Evolutionary conservation across 2,888 invertebrate species (phyloP), one percentile per base, ranked within the genome.

Genomic region (Herminia tarsipennalis): DNA sequence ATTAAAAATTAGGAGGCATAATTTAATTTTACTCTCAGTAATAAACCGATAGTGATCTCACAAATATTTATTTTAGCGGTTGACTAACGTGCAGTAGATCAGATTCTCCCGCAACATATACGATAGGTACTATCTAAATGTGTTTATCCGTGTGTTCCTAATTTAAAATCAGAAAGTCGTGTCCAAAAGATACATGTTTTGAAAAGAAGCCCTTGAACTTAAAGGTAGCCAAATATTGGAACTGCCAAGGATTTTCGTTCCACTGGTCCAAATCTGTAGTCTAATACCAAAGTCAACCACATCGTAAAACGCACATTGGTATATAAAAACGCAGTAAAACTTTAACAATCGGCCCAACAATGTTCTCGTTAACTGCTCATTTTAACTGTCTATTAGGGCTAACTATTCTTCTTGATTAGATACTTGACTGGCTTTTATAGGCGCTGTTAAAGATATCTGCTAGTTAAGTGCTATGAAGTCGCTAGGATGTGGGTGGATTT

Each of bases 271-370:
- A 12, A 18, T 9, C 17, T 14, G 13, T 18, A 13, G 10, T 25
- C 25, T 32, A 18, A 25, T 30, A n/a, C 16, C 30, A 32, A 32
- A 27, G 21, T 28, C 20, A 28, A 34, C 52, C 52, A 49, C 46
- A 39, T 55, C 64, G 56, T 70, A 66, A n/a, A 71, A 67, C 58
- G 50, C 21, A 40, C 51, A 69, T 64, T 50, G 67, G 38, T 47
- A 54, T 63, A 70, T 70, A 71, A 72, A 72, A 70, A 56, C 34
- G 46, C 46, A 56, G 41, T 70, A 66, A 71, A 71, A 52, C 61
- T 56, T 54, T 58, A 66, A 62, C 69, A 54, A 51, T 51, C 51
- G 14, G 24, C 18, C 38, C 14, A 46, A 44, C 56, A 54, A 54
- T 64, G 62, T 62, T 33, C 55, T 38, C 48, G 66, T 68, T 60